Percentiles rank a stretch among this genome's conserved stretches.
Conservation (phyloP, 2,797 vertebrate genomes). For the Cyprinella venusta region DNA sequence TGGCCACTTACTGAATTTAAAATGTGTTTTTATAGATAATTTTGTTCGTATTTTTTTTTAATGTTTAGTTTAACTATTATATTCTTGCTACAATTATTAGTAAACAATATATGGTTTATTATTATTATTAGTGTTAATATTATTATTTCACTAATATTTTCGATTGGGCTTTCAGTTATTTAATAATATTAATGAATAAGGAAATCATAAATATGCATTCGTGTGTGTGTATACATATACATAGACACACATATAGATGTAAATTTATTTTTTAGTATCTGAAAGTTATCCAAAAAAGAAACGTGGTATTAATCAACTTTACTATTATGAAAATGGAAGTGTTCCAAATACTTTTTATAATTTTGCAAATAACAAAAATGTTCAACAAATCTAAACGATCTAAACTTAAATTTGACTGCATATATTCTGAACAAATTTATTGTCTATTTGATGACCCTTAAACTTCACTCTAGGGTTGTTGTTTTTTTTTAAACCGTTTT, state of each 20-base stretch:
- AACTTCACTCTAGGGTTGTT: neutral
- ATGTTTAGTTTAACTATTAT: neutral
- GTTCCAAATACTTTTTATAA: neutral
- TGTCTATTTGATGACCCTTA: neutral
- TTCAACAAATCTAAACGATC: neutral
- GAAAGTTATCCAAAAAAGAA: neutral
- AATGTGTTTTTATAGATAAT: neutral
- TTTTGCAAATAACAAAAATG: neutral
- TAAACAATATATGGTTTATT: too few relatives aligned
- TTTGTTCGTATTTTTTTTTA: too few relatives aligned
- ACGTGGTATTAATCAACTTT: neutral
- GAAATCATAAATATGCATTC: too few relatives aligned
- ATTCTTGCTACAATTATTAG: too few relatives aligned
- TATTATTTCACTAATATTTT: neutral
- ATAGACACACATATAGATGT: too few relatives aligned
- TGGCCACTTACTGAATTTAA: neutral
- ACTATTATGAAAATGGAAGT: neutral
- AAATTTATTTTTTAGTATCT: too few relatives aligned
- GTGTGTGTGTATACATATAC: too few relatives aligned
- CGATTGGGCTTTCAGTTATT: neutral
- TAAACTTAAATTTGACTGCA: neutral
- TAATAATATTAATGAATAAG: too few relatives aligned
- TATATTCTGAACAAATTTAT: neutral
- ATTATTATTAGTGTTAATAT: too few relatives aligned
- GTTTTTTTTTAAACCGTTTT: neutral